A percentile compares a stretch with the other conserved stretches of the same genome.
phyloP scores from a whole-genome alignment of 2,113 vertebrate species.

The Aspiorhynchus laticeps region DNA sequence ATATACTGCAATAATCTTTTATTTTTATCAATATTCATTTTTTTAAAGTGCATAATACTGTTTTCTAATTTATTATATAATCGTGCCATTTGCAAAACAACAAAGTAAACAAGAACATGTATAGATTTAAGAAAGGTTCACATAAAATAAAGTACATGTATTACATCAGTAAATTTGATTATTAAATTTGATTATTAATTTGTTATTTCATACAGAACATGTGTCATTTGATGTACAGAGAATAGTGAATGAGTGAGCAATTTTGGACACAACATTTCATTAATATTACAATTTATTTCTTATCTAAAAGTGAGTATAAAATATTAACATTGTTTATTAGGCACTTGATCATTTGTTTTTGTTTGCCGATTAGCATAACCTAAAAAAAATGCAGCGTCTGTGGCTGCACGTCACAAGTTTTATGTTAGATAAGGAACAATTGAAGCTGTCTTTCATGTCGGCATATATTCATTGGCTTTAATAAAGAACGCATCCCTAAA shows the following conservation, averaged over 20 bases:
- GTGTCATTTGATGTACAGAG: neutral
- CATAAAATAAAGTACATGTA: neutral
- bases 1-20: neutral
- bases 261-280: neutral
- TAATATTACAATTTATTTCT: neutral
- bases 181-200: neutral
- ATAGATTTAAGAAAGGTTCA: neutral
- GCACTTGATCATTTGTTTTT: neutral
- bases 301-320: neutral
- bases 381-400: neutral
- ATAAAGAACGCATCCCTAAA: slow-evolving; percentile 12
- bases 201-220: neutral
- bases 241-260: neutral
- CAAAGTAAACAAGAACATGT: neutral
- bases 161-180: neutral
- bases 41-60: neutral
- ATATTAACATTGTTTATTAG: neutral
- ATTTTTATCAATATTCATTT: neutral
- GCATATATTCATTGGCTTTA: slow-evolving; percentile 14
- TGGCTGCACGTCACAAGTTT: neutral
- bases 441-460: slow-evolving; percentile 13
- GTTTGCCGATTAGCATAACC: neutral
- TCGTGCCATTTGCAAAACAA: neutral
- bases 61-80: neutral
- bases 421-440: neutral